Evolutionary conservation across 2,113 vertebrate genomes (phyloP).

Genomic region (Galemys pyrenaicus): DNA sequence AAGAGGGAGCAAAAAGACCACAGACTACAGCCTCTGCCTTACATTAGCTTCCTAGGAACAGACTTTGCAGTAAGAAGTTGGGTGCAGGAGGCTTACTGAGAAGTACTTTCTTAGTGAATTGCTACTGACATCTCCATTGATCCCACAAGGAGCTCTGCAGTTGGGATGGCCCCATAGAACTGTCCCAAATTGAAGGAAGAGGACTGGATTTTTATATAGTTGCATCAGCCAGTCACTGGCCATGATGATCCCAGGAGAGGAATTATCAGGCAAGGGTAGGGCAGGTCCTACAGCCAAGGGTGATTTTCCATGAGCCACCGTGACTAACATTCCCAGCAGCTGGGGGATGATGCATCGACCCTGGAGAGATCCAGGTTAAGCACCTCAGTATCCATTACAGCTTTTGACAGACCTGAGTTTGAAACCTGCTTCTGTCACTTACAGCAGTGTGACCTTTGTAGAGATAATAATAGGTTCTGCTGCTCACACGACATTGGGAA

Average conservation of each 20-base stretch:
- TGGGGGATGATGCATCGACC: too few species aligned
- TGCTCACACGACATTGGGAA: not conserved
- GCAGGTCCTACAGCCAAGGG: not conserved
- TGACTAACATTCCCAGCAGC: not conserved
- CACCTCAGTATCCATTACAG: not conserved
- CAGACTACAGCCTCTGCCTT: not conserved
- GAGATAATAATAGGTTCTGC: not conserved
- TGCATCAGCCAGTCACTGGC: not conserved
- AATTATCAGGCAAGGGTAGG: not conserved
- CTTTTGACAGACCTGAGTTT: conserved; percentile 7
- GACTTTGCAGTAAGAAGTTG: not conserved
- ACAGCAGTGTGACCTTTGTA: not conserved
- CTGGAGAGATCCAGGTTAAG: not conserved
- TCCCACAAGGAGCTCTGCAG: not conserved
- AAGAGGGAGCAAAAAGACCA: not conserved
- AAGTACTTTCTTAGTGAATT: not conserved
- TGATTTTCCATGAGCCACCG: not conserved
- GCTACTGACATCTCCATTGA: not conserved
- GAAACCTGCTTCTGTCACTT: conserved; percentile 36
- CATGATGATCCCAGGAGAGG: not conserved
- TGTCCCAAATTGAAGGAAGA: not conserved
- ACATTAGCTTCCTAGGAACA: not conserved
- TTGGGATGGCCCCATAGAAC: not conserved
- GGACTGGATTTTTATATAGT: not conserved
- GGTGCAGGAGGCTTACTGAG: not conserved